Conservation (phyloP, 2,113 vertebrate genomes). For the Casuarius casuarius region DNA sequence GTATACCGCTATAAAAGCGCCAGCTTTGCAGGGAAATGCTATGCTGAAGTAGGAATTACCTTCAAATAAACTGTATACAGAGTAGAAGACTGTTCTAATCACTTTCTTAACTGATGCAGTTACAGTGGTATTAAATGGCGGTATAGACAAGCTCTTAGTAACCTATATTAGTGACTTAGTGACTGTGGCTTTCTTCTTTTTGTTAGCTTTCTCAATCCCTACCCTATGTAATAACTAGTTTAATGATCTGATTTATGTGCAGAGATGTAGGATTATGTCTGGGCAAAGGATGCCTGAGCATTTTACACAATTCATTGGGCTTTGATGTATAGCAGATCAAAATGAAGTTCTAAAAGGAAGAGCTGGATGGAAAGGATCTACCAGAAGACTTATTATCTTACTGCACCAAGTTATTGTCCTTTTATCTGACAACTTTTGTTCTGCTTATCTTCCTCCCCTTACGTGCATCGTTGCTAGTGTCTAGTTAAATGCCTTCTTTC, state of each 20-base stretch:
- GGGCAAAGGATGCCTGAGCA: background rate
- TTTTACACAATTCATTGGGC: background rate
- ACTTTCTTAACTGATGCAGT: background rate
- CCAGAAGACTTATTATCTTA: background rate
- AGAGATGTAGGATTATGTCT: background rate
- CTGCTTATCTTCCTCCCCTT: background rate
- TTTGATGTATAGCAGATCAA: background rate
- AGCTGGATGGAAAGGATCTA: background rate
- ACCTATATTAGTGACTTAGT: background rate
- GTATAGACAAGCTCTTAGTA: background rate
- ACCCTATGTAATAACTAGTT: background rate
- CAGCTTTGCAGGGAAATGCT: background rate
- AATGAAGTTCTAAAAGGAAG: background rate
- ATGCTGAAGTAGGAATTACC: background rate
- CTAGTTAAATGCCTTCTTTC: background rate
- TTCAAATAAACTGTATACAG: background rate
- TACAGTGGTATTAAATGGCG: background rate
- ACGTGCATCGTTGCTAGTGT: background rate
- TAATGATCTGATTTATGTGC: background rate
- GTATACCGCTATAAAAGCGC: background rate
- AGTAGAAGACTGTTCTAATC: background rate
- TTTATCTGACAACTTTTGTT: background rate
- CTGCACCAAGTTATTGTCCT: background rate
- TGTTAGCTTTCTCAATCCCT: background rate
- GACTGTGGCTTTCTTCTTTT: background rate